Conservation (phyloP, 1,140 invertebrate species). For the Odontomachus brunneus region DNA sequence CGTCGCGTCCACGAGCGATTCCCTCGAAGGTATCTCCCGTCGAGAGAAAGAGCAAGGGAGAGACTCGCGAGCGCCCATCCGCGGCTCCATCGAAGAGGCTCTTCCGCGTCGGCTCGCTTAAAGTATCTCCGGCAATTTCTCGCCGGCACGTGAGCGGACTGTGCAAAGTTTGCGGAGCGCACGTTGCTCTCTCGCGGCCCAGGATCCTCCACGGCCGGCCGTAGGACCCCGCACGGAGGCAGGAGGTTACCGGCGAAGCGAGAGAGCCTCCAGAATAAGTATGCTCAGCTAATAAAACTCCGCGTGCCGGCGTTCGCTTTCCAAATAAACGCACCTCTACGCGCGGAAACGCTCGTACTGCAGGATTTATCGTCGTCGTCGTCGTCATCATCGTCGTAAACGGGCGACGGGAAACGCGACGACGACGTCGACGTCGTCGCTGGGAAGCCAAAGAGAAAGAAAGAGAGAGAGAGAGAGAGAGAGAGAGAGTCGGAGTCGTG, state of each 20-base stretch:
- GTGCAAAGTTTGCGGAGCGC: constrained; percentile 73
- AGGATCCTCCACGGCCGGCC: neutral
- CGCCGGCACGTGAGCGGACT: constrained; percentile 82
- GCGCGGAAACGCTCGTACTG: constrained; percentile 11
- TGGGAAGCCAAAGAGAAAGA: neutral
- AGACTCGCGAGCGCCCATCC: constrained; percentile 47
- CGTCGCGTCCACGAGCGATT: constrained; percentile 33
- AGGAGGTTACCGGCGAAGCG: constrained; percentile 61
- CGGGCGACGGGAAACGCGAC: constrained; percentile 10
- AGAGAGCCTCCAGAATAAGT: constrained; percentile 69
- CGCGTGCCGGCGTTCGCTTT: constrained; percentile 56
- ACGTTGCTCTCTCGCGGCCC: constrained; percentile 60
- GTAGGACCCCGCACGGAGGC: constrained; percentile 54
- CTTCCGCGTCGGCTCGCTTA: constrained; percentile 74
- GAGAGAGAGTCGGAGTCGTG: too few relatives aligned
- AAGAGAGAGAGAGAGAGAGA: neutral
- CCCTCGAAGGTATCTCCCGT: neutral
- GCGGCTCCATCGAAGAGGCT: constrained; percentile 61
- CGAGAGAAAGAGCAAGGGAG: too few relatives aligned
- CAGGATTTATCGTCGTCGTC: constrained; percentile 51
- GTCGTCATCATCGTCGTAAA: constrained; percentile 37
- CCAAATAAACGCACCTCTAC: constrained; percentile 61
- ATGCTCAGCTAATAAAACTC: constrained; percentile 71
- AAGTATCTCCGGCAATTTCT: constrained; percentile 78
- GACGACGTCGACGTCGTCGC: constrained; percentile 6